These are phyloP conservation scores for Champsocephalus gunnari DNA, from an alignment of 2,797 vertebrate species.

Conservation along the genomic window DNA sequence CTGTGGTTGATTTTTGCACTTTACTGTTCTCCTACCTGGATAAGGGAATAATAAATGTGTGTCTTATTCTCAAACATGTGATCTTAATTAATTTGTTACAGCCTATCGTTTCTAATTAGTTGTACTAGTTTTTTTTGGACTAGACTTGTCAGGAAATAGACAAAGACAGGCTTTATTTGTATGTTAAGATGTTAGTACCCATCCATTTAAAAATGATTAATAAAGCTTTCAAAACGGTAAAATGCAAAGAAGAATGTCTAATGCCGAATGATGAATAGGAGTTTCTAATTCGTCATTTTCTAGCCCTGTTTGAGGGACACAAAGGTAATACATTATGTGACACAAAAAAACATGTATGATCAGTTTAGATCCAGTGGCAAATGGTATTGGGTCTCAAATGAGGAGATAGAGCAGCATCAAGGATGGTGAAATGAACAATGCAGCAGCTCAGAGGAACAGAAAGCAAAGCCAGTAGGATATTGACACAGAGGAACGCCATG, in stretches of 20 bases:
- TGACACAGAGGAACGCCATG: constrained; percentile 89
- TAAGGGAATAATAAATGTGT: constrained; percentile 67
- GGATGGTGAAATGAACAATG: constrained; percentile 36
- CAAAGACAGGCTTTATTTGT: constrained; percentile 14
- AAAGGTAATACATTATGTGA: neutral
- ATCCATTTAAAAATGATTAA: constrained; percentile 17
- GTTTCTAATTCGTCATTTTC: constrained; percentile 2
- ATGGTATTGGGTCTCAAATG: constrained; percentile 42
- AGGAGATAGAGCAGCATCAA: constrained; percentile 66
- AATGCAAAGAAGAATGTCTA: constrained; percentile 8
- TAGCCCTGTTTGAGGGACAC: constrained; percentile 6
- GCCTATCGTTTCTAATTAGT: constrained; percentile 10
- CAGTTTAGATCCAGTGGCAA: constrained; percentile 46
- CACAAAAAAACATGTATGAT: constrained; percentile 32
- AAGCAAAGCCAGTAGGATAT: constrained; percentile 84
- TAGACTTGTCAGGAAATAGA: constrained; percentile 3
- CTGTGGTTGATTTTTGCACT: constrained; percentile 82
- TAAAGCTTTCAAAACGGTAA: constrained; percentile 9
- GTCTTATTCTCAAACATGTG: constrained; percentile 38
- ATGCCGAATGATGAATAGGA: no score
- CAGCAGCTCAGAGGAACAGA: constrained; percentile 65
- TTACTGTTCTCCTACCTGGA: constrained; percentile 76
- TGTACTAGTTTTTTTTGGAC: neutral
- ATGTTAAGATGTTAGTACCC: constrained; percentile 30
- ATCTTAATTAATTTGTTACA: constrained; percentile 8